A percentile compares a stretch with the other conserved stretches of the same genome.
These are phyloP conservation scores for Patella depressa DNA, from an alignment of 2,888 invertebrate genomes.

Conservation along the genomic window DNA sequence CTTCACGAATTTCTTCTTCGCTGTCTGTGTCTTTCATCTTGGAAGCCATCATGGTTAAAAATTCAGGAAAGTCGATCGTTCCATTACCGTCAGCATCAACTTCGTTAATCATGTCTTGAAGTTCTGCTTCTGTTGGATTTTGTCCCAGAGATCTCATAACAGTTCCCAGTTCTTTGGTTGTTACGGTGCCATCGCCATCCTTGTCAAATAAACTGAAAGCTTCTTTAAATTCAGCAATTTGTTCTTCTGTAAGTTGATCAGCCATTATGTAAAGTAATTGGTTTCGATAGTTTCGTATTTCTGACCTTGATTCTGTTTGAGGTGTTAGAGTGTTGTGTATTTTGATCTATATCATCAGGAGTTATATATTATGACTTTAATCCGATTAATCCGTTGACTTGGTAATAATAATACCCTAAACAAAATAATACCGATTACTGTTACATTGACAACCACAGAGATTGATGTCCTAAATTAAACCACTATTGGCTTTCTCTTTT, in stretches of 20 bases:
- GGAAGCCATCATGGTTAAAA: conserved; percentile 99
- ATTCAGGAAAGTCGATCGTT: conserved; percentile 99
- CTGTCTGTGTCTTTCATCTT: conserved; percentile 98
- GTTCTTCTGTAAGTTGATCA: neutral
- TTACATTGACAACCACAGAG: too few species aligned
- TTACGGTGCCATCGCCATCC: conserved; percentile 99
- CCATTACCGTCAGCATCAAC: conserved; percentile 93
- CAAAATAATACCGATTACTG: too few species aligned
- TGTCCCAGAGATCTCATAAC: conserved; percentile 99
- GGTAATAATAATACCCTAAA: too few species aligned
- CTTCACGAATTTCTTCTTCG: conserved; percentile 98
- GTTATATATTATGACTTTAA: too few species aligned
- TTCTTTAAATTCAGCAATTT: conserved; percentile 93
- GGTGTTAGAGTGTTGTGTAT: too few species aligned
- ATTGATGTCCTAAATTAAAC: too few species aligned
- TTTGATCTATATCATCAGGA: too few species aligned
- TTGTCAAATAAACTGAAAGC: conserved; percentile 99
- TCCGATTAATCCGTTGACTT: too few species aligned
- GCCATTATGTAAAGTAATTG: neutral
- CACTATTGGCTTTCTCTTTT: too few species aligned
- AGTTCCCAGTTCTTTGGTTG: conserved; percentile 99
- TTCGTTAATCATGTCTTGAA: conserved; percentile 99
- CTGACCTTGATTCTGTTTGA: too few species aligned
- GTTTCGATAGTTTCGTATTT: too few species aligned
- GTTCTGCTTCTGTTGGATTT: conserved; percentile 99